Base-by-base conservation (phyloP, 2,797 vertebrate genomes). In the Chaunax sp. region DNA sequence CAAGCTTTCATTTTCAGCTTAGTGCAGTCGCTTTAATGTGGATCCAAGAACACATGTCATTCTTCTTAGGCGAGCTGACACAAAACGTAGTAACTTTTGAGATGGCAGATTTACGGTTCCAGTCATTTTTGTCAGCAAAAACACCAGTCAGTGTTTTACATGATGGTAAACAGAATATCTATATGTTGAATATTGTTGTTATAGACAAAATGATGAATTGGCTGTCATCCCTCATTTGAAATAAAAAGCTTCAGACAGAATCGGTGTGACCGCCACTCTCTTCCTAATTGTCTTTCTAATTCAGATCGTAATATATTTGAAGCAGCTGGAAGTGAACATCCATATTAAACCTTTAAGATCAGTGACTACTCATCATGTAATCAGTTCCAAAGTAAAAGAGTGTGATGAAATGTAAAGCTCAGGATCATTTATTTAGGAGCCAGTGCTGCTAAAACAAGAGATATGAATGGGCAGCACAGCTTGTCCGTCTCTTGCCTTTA, bases 311-410 rank as follows among this genome's bases (percentile, higher is more conserved):
- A 19, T n/a, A 11, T 1, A 5, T 12, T 19, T 15, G 12, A 54
- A 46, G 33, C 38, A 45, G 41, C 38, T 23, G 55, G 54, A 76
- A 52, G 57, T 67, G 60, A 89, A 81, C 57, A 55, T 22, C 47
- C n/a, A 11, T 15, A 62, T 80, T 82, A 30, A 77, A 77, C 44
- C 79, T 72, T 64, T 64, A 65, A 67, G 33, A 72, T 66, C 59
- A 57, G 19, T 2, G 18, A 66, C 58, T 60, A 64, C 23, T 75
- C 63, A 46, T 40, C 35, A 37, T 43, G 49, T 58, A 19, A 47
- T 54, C 46, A 4, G 49, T 69, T 75, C 79, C 15, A 91, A 85
- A 88, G 86, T 86, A 72, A 69, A 64, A 1, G 7, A 25, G 25
- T 4, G 43, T 25, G 51, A 47, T 44, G 26, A 52, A 5, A 52